Evolutionary conservation across 2,113 vertebrate genomes (phyloP), one percentile per base, ranked within the genome.

Genomic region (Cyphomyrus plagiostoma): DNA sequence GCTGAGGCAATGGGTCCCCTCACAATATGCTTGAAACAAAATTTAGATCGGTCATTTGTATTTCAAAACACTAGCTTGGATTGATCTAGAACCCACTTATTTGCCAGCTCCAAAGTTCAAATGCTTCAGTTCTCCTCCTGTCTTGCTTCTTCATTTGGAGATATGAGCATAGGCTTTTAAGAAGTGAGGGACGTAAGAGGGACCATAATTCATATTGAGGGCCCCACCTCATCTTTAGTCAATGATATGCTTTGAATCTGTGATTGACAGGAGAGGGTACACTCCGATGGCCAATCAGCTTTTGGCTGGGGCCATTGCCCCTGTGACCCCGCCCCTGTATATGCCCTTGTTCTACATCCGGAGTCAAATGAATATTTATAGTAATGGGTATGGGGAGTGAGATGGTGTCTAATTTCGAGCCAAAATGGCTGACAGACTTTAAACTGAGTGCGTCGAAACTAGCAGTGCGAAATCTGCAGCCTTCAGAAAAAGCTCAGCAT

Each of bases 351-450:
- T 70, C 26, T 26, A 70, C 26, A 70, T 70, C 26, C 0, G 1
- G n/a, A 70, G 62, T 30, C n/a, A 82, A 15, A 82, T 15, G 17
- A 45, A 70, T 70, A 70, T 26, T 26, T 70, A 3, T 30, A 70
- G n/a, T 30, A 30, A 70, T 70, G 26, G 62, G 26, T 70, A 13
- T 11, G 62, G n/a, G 10, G n/a, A 70, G n/a, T 45, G 77, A 45
- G 19, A 45, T 45, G 42, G 77, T 45, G 7, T 82, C 19, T 39
- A 82, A 45, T 82, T 82, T 45, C 3, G 17, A 23, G 77, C 77
- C 35, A 82, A 82, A 82, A 82, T 82, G 77, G 77, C 35, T 45
- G 77, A 82, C 42, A 70, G 77, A 45, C 30, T 82, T 82, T 82
- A 45, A 42, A 82, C 19, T 35, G 77, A 35, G 30, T 82, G 5